Evolutionary conservation across 2,797 vertebrate genomes (phyloP), one percentile per base, ranked within the genome.

Genomic region (Thamnophis elegans): DNA sequence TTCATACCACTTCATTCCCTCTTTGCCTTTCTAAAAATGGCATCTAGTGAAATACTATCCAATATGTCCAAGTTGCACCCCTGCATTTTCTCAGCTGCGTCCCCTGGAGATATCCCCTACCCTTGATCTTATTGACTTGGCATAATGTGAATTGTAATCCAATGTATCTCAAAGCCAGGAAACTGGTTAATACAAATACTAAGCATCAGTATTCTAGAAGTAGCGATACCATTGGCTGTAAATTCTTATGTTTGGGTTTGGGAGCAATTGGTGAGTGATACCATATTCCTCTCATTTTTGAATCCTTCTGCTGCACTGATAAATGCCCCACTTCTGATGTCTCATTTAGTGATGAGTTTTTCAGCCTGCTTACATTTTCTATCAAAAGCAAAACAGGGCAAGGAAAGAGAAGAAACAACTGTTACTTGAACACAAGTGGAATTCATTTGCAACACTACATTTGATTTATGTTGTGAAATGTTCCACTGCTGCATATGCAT

Each of bases 271-370:
- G 18, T 22, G 18, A 36, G 25, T 65, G 36, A 68, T 85, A 25
- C 88, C 42, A 88, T 32, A 36, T 32, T 47, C 20, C 20, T 85
- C 36, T 18, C 16, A 13, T 59, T 59, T 82, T 54, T 53, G 51
- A 96, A 94, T 62, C 56, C 60, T 92, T 82, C 87, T 56, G 47
- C 20, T 94, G 90, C 68, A 93, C 36, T 91, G 56, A 5, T 94
- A 96, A 96, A 96, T 54, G 55, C 87, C 88, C 90, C 93, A 51
- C 93, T 82, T 89, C 85, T 92, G 85, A 62, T 85, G 94, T 93
- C 93, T 14, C 89, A 93, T 78, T 94, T 95, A 68, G 56, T 0
- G 42, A 26, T 4, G 26, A 94, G 90, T 91, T 68, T 90, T 92
- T 90, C 59, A 28, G 42, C 92, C 18, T 53, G 6, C 93, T 90